Evolutionary conservation across 2,797 vertebrate species (phyloP).

Genomic region (Pseudomugil gertrudae): DNA sequence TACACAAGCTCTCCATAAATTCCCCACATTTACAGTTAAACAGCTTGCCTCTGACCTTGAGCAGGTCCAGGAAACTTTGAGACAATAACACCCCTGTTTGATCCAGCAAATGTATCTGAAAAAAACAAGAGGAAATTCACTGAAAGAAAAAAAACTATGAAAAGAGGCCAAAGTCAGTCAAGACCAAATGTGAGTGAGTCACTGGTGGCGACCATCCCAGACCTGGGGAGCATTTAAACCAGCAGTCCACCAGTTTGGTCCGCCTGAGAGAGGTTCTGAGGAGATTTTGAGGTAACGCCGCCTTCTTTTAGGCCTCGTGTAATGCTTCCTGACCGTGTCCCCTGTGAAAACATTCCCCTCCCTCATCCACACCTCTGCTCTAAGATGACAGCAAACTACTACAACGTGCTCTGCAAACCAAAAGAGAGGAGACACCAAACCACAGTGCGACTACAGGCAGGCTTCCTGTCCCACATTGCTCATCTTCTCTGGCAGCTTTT

Average conservation of each 20-base stretch:
- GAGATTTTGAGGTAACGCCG: conserved; percentile 46
- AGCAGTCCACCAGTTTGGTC: conserved; percentile 14
- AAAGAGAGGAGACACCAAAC: conserved; percentile 1
- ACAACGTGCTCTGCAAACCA: conserved; percentile 13
- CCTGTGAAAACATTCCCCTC: conserved; percentile 71
- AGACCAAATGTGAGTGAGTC: conserved; percentile 69
- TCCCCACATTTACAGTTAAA: conserved; percentile 47
- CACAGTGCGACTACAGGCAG: conserved; percentile 18
- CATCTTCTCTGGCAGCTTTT: not conserved
- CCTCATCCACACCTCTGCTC: conserved; percentile 41
- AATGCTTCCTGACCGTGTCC: conserved; percentile 80
- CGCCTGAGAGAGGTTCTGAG: conserved; percentile 27
- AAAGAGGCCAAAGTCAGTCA: conserved; percentile 60
- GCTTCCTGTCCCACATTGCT: conserved; percentile 19
- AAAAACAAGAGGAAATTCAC: conserved; percentile 71
- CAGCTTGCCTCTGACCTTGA: conserved; percentile 59
- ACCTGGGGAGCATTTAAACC: conserved; percentile 69
- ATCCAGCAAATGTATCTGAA: conserved; percentile 68
- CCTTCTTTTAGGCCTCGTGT: conserved; percentile 49
- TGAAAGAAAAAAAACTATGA: conserved; percentile 44
- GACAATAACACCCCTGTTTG: conserved; percentile 72
- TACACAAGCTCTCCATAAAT: conserved; percentile 35
- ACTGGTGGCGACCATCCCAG: conserved; percentile 72
- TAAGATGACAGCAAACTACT: conserved; percentile 8
- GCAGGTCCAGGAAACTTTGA: conserved; percentile 80